A percentile compares a stretch with the other conserved stretches of the same genome.
phyloP scores from a whole-genome alignment of 2,888 invertebrate genomes.

The Clitarchus hookeri region DNA sequence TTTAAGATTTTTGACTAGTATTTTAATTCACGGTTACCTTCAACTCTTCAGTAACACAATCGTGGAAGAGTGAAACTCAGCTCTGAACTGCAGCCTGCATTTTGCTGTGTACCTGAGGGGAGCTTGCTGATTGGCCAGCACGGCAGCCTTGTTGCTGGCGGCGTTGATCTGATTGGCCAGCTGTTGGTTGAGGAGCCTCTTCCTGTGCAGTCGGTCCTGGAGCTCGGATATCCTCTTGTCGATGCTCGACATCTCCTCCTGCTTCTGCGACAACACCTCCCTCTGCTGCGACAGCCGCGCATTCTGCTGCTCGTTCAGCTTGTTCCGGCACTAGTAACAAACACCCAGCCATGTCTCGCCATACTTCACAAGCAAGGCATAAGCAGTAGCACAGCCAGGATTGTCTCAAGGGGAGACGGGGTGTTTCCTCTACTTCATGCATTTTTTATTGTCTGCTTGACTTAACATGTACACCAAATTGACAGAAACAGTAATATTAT shows the following conservation, averaged over 20 bases:
- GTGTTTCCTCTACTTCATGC: too few species aligned
- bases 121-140: constrained; percentile 18
- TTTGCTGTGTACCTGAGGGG: constrained; percentile 3
- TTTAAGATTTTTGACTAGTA: background rate
- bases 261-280: constrained; percentile 83
- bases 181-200: constrained; percentile 81
- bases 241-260: constrained; percentile 90
- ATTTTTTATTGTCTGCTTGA: too few species aligned
- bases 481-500: too few species aligned
- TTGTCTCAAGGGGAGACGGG: background rate
- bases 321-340: constrained; percentile 85
- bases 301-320: constrained; percentile 93
- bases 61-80: background rate
- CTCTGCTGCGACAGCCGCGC: constrained; percentile 86
- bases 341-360: background rate
- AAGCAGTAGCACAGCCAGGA: background rate
- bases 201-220: constrained; percentile 87
- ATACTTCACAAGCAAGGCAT: background rate
- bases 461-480: too few species aligned
- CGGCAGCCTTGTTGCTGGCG: constrained; percentile 45
- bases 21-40: background rate
- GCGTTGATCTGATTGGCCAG: constrained; percentile 64
- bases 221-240: constrained; percentile 93
- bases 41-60: too few species aligned
- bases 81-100: background rate